Percentiles rank a stretch among this genome's conserved stretches.
Conservation (phyloP, 1,140 invertebrate genomes). For the Micrasema minimum region DNA sequence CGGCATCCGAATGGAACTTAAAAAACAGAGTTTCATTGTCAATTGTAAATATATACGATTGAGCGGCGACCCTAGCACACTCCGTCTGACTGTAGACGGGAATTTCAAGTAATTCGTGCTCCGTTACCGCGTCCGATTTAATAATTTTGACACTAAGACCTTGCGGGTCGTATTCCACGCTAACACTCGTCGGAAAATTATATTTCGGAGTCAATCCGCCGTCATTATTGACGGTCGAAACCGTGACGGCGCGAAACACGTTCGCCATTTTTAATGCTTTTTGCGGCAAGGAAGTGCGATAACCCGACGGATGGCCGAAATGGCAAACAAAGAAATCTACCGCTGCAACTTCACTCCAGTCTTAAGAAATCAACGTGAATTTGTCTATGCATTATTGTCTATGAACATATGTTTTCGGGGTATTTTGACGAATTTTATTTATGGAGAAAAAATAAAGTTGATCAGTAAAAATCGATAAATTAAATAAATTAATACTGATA, state of each 20-base stretch:
- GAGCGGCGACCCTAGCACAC: conserved; percentile 62
- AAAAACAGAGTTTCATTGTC: conserved; percentile 73
- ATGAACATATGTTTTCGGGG: conserved; percentile 1
- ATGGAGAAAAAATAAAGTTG: neutral
- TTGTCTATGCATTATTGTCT: conserved; percentile 10
- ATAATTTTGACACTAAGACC: conserved; percentile 77
- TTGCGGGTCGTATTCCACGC: conserved; percentile 81
- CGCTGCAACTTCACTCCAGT: conserved; percentile 38
- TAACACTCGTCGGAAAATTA: conserved; percentile 74
- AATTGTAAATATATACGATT: conserved; percentile 75
- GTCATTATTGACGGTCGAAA: conserved; percentile 75
- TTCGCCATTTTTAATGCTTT: conserved; percentile 72
- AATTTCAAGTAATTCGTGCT: conserved; percentile 72
- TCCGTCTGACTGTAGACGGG: conserved; percentile 75
- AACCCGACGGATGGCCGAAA: conserved; percentile 18
- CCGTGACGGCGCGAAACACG: conserved; percentile 75
- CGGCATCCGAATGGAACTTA: conserved; percentile 66
- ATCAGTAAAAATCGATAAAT: too few species aligned
- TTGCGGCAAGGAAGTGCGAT: conserved; percentile 38
- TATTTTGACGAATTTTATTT: neutral
- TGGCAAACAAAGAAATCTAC: conserved; percentile 45
- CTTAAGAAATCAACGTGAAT: conserved; percentile 17
- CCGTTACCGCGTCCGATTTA: conserved; percentile 62
- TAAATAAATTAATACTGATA: too few species aligned
- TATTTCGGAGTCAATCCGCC: conserved; percentile 74